Evolutionary conservation across 2,888 invertebrate species (phyloP).

Genomic region (Conus canariensis): DNA sequence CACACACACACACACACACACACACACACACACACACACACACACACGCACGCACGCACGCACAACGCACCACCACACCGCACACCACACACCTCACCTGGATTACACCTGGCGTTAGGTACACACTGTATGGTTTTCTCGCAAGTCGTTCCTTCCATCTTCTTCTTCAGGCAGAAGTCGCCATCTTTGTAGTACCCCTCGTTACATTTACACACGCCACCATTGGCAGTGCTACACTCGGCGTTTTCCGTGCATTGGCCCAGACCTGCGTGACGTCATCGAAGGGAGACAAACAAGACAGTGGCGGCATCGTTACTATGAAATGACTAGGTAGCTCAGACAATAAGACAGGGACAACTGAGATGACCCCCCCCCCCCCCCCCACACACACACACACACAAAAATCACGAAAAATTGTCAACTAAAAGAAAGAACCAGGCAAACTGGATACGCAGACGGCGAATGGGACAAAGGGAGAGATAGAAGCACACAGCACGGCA

Average conservation of each 20-base stretch:
- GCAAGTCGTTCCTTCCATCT: conserved; percentile 22
- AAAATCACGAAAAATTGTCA: no score
- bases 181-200: conserved; percentile 43
- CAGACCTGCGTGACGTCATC: not conserved
- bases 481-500: no score
- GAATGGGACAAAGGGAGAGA: no score
- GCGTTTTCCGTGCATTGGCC: conserved; percentile 42
- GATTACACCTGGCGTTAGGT: conserved; percentile 37
- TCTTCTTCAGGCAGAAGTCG: conserved; percentile 34
- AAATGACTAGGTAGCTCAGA: no score
- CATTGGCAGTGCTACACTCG: conserved; percentile 34
- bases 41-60: not conserved
- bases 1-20: not conserved
- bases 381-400: no score
- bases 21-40: not conserved
- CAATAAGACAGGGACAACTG: no score
- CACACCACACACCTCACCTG: conserved; percentile 32
- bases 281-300: not conserved
- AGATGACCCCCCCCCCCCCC: no score
- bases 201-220: conserved; percentile 45
- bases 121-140: conserved; percentile 42
- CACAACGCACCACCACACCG: not conserved
- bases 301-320: no score
- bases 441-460: no score
- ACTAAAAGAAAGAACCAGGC: no score